These are phyloP conservation scores for Choristoneura rosaceana DNA, from an alignment of 2,888 invertebrate species.

Conservation along the genomic window DNA sequence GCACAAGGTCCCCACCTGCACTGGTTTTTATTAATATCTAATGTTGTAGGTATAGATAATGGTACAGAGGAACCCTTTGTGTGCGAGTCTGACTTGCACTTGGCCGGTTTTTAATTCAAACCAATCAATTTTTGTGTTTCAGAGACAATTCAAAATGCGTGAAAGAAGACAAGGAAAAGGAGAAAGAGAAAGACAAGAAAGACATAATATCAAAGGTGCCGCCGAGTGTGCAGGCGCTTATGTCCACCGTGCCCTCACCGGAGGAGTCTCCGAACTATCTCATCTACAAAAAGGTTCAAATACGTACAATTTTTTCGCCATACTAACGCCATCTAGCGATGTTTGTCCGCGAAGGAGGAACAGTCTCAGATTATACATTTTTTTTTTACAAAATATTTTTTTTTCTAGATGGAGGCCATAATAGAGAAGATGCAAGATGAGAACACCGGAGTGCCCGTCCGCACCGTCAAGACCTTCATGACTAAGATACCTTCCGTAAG, in stretches of 20 bases:
- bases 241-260: slow-evolving; percentile 82
- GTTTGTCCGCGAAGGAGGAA: no score
- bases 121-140: slow-evolving; percentile 46
- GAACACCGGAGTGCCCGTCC: slow-evolving; percentile 95
- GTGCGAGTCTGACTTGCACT: no score
- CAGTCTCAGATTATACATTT: no score
- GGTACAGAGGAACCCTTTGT: no score
- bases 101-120: no score
- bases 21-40: no score
- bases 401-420: slow-evolving; percentile 95
- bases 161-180: slow-evolving; percentile 73
- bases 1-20: no score
- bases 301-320: no score
- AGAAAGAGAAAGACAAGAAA: slow-evolving; percentile 63
- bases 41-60: no score
- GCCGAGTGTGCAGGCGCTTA: slow-evolving; percentile 73
- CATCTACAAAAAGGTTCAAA: slow-evolving; percentile 92
- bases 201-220: slow-evolving; percentile 65
- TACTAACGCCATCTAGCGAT: no score
- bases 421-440: slow-evolving; percentile 99
- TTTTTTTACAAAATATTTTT: no score
- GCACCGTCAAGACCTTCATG: slow-evolving; percentile 99
- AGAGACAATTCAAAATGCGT: slow-evolving; percentile 78
- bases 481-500: slow-evolving; percentile 99
- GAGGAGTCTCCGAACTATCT: slow-evolving; percentile 95